These are phyloP conservation scores for Styela plicata DNA, from an alignment of 23 tunicate species.

Conservation along the genomic window DNA sequence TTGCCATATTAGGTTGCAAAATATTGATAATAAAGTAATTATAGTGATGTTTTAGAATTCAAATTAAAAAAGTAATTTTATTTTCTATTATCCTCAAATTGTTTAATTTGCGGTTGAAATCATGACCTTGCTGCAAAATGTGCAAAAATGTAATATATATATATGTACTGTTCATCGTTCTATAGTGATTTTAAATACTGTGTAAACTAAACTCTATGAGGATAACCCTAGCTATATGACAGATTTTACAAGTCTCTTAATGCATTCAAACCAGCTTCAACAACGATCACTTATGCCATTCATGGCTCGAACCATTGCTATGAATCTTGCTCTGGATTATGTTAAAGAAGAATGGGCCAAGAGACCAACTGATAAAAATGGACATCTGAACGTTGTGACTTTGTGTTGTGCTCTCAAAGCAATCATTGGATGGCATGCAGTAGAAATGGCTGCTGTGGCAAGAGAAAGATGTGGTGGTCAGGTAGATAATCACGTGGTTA, in stretches of 20 bases:
- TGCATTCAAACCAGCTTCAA: too few relatives aligned
- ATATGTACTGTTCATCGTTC: too few relatives aligned
- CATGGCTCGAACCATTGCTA: constrained; percentile 91
- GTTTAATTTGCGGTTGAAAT: too few relatives aligned
- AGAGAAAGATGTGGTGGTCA: constrained; percentile 97
- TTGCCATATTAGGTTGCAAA: neutral
- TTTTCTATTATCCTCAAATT: too few relatives aligned
- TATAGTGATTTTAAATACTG: too few relatives aligned
- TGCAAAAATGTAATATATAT: too few relatives aligned
- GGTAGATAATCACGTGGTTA: constrained; percentile 34
- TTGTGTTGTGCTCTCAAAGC: constrained; percentile 92
- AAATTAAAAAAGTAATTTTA: too few relatives aligned
- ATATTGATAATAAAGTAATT: neutral
- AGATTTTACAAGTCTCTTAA: too few relatives aligned
- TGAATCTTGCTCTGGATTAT: constrained; percentile 78
- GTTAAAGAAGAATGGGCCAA: constrained; percentile 86
- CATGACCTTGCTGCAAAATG: too few relatives aligned
- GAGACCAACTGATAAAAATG: constrained; percentile 33
- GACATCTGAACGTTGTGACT: constrained; percentile 70
- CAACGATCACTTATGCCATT: constrained; percentile 87
- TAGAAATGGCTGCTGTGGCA: constrained; percentile 60
- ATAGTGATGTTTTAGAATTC: constrained; percentile 1
- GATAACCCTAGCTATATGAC: too few relatives aligned
- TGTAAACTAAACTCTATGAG: too few relatives aligned
- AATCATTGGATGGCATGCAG: constrained; percentile 91